Evolutionary conservation across 1,140 invertebrate genomes (phyloP), one percentile per base, ranked within the genome.

Genomic region (Drosophila pachea): DNA sequence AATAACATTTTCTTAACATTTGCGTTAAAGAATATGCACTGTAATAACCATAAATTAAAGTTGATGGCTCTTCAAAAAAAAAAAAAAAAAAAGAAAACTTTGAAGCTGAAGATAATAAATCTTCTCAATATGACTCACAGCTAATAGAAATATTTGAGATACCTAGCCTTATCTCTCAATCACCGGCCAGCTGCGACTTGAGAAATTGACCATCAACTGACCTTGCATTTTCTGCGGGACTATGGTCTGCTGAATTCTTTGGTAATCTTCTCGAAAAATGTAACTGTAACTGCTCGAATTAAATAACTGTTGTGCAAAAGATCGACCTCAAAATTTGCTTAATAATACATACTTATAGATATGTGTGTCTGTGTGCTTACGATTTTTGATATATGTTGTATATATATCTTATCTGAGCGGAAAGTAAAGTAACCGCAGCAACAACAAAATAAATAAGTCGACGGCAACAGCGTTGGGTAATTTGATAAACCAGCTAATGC

Each of bases 311-410:
- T 83, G 75, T 84, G 79, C 68, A 78, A 83, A 75, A 68, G 38
- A 35, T 43, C 68, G 78, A 79, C 78, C 79, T 78, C 47, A 78
- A 83, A 71, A 55, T 69, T 84, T 84, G 73, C 67, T 83, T 84
- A 69, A 81, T 66, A 81, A 81, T 73, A 53, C 9, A 42, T 14
- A 16, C 62, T 12, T 31, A 40, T 12, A 9, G 9, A 7, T 40
- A 16, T 49, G 35, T 65, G 5, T 29, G 4, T 54, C 9, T 47
- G 56, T 49, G 7, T 45, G 29, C 48, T 8, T 38, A 32, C 29
- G 43, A 16, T 63, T 54, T 45, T 14, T 61, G 22, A 22, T 22
- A 22, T 22, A 22, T 63, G 53, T 68, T 52, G 35, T 35, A 31
- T 35, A 59, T 63, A 58, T 71, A 66, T 83, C 79, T 83, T 84